These are phyloP conservation scores for Sus cebifrons DNA, from an alignment of 2,797 vertebrate genomes.

Conservation along the genomic window DNA sequence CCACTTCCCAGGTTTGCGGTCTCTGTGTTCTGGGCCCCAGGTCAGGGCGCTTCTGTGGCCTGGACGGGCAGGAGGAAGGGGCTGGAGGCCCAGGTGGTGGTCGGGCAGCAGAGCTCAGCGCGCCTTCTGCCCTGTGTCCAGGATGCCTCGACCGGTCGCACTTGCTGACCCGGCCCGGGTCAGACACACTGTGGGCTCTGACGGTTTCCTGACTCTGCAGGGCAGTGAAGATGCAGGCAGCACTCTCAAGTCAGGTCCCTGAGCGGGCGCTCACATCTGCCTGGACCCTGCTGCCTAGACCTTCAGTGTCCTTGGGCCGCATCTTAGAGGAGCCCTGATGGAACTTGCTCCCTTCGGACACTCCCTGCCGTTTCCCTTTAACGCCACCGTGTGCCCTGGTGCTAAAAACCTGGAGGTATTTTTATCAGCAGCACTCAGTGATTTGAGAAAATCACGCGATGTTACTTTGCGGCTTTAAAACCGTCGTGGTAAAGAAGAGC, in stretches of 20 bases:
- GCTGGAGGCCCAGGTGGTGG: background rate
- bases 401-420: background rate
- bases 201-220: background rate
- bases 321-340: background rate
- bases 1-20: background rate
- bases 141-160: background rate
- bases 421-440: slow-evolving; percentile 37
- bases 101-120: background rate
- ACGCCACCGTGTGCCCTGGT: background rate
- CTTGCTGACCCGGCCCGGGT: background rate
- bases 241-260: background rate
- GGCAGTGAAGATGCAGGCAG: background rate
- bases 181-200: background rate
- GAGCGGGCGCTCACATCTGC: background rate
- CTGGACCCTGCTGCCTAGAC: background rate
- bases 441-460: background rate
- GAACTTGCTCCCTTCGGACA: background rate
- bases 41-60: background rate
- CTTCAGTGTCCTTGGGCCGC: background rate
- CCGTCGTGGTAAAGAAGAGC: background rate
- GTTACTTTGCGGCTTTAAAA: slow-evolving; percentile 36
- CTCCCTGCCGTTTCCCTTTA: background rate
- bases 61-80: background rate
- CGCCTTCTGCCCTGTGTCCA: background rate
- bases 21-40: background rate